Evolutionary conservation across 2,888 invertebrate species (phyloP).

Genomic region (Chironomus tentans): DNA sequence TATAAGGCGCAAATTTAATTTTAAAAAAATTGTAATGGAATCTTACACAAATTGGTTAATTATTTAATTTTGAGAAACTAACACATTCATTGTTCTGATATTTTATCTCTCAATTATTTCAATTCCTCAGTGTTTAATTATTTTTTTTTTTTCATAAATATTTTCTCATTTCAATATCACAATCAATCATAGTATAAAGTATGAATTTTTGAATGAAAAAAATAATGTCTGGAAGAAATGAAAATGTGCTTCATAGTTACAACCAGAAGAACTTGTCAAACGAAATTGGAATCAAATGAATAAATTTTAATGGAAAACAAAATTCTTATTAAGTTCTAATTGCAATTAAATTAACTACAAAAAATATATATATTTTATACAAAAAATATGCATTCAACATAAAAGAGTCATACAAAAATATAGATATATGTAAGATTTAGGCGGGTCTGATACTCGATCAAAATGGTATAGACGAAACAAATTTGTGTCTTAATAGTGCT

Average conservation of each 20-base stretch:
- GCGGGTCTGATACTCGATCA: no score
- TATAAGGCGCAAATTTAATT: slow-evolving; percentile 14
- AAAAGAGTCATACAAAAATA: slow-evolving; percentile 12
- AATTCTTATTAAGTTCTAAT: neutral
- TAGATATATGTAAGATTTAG: neutral
- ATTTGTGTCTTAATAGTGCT: no score
- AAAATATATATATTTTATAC: neutral
- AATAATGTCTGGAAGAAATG: neutral
- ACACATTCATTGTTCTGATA: neutral
- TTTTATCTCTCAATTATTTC: neutral
- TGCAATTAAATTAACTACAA: neutral
- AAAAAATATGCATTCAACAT: neutral
- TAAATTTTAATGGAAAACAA: neutral
- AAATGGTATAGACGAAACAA: no score
- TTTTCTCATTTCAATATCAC: neutral
- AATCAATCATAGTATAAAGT: neutral
- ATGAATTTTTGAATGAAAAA: neutral
- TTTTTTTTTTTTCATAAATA: neutral
- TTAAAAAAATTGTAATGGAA: neutral
- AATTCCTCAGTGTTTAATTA: neutral
- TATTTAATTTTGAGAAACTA: neutral
- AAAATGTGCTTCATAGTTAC: neutral
- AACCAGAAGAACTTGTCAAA: neutral
- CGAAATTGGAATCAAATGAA: neutral
- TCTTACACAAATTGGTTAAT: neutral